Percentiles rank a stretch among this genome's conserved stretches.
Evolutionary conservation across 2,888 invertebrate genomes (phyloP).

Genomic region (Dicyrtoma fusca): DNA sequence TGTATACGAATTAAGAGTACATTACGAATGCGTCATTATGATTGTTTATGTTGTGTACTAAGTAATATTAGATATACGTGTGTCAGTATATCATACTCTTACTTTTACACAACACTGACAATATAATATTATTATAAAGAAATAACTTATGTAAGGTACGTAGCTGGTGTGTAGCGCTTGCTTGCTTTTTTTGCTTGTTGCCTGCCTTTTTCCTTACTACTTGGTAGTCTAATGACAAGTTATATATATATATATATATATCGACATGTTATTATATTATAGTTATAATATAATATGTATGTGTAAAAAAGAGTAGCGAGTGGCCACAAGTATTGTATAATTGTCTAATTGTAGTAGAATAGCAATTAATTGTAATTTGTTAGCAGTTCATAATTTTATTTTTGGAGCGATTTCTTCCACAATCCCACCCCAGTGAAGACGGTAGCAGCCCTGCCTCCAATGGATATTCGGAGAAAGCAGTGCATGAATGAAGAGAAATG

Average conservation of each 20-base stretch:
- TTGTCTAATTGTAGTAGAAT: neutral
- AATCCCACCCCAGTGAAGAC: conserved; percentile 92
- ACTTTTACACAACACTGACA: neutral
- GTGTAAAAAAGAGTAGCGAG: conserved; percentile 3
- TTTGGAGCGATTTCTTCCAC: conserved; percentile 85
- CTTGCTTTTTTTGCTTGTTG: neutral
- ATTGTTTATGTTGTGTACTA: too few relatives aligned
- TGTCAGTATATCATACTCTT: neutral
- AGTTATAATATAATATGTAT: neutral
- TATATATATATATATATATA: neutral
- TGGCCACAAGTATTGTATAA: neutral
- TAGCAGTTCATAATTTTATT: conserved; percentile 51
- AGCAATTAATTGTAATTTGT: neutral
- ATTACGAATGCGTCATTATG: too few relatives aligned
- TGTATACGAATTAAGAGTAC: too few relatives aligned
- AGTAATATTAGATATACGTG: neutral
- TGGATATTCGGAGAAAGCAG: conserved; percentile 84
- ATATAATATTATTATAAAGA: neutral
- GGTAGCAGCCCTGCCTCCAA: conserved; percentile 91
- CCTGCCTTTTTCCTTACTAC: neutral
- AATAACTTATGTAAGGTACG: neutral
- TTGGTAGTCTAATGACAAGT: neutral
- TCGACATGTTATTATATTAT: neutral
- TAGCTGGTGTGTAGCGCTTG: conserved; percentile 8
- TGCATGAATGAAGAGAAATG: conserved; percentile 84